A percentile compares a stretch with the other conserved stretches of the same genome.
Evolutionary conservation across 2,888 invertebrate species (phyloP).

Genomic region (Sarcophaga caerulescens): DNA sequence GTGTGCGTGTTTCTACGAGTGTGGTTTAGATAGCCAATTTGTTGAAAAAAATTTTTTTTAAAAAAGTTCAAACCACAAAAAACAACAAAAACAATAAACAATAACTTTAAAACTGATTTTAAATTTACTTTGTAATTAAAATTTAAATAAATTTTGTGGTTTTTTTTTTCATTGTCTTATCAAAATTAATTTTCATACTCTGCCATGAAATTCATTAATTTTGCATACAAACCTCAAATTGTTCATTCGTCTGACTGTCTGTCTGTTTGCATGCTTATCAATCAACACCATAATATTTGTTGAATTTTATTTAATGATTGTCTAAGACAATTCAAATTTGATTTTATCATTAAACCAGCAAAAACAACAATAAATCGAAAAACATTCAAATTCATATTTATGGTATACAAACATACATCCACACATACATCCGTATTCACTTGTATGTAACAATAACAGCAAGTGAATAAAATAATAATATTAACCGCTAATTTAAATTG

Average conservation of each 20-base stretch:
- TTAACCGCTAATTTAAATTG: constrained; percentile 45
- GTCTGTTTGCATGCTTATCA: too few species aligned
- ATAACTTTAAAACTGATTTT: neutral
- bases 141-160: constrained; percentile 25
- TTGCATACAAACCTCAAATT: neutral
- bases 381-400: too few species aligned
- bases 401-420: too few species aligned
- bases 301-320: neutral
- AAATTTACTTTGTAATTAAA: neutral
- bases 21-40: too few species aligned
- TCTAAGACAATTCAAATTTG: constrained; percentile 1
- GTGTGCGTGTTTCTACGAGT: too few species aligned
- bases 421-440: too few species aligned
- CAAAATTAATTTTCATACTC: constrained; percentile 15
- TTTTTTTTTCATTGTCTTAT: constrained; percentile 31
- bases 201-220: neutral
- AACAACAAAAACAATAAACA: too few species aligned
- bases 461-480: constrained; percentile 16
- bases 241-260: neutral
- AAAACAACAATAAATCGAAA: too few species aligned
- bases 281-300: constrained; percentile 1
- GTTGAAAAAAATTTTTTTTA: too few species aligned
- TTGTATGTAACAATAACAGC: too few species aligned
- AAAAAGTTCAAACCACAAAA: too few species aligned
- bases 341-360: constrained; percentile 22